phyloP scores from a whole-genome alignment of 1,140 invertebrate genomes.

The Drosophila obscura region DNA sequence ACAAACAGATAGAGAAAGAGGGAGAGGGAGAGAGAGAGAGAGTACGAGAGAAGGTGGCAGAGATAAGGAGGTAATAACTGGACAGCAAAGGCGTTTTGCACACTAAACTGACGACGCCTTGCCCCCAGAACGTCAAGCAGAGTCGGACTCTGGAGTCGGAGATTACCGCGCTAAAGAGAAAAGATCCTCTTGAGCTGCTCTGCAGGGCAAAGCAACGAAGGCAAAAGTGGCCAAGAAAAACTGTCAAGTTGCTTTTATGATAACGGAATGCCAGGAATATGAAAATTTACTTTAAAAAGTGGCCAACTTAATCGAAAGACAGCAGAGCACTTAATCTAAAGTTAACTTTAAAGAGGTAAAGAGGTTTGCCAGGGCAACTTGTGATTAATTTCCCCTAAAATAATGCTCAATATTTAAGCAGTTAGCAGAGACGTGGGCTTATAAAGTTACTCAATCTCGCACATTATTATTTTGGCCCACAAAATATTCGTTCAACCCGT shows the following conservation, averaged over 20 bases:
- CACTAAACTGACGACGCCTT: not conserved
- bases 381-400: too few relatives aligned
- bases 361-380: too few relatives aligned
- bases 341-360: too few relatives aligned
- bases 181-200: not conserved
- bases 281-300: constrained; percentile 1
- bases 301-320: not conserved
- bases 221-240: constrained; percentile 4
- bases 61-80: constrained; percentile 38
- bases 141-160: constrained; percentile 6
- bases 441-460: too few relatives aligned
- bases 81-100: constrained; percentile 2
- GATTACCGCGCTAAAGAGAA: constrained; percentile 8
- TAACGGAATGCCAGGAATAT: constrained; percentile 9
- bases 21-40: constrained; percentile 1
- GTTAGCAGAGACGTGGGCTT: too few relatives aligned
- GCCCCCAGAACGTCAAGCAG: not conserved
- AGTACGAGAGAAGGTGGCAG: not conserved
- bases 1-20: not conserved
- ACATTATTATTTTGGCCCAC: too few relatives aligned
- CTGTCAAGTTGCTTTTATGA: not conserved
- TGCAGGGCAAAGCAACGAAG: not conserved
- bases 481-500: not conserved
- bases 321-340: too few relatives aligned
- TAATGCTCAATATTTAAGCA: too few relatives aligned